A percentile compares a stretch with the other conserved stretches of the same genome.
Evolutionary conservation across 2,888 invertebrate genomes (phyloP).

Genomic region (Brachylomia viminalis): DNA sequence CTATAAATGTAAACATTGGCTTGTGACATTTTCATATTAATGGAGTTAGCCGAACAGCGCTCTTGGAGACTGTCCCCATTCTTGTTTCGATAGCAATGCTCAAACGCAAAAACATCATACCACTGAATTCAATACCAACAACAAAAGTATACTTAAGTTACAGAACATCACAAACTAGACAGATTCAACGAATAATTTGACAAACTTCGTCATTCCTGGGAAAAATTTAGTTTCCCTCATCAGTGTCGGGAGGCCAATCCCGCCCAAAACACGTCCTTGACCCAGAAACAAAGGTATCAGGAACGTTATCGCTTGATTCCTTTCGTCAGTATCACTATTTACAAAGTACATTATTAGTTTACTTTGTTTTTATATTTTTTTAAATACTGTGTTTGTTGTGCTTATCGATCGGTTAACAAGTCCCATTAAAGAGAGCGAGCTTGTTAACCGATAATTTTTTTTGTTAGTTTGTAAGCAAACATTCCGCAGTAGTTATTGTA

Average conservation of each 20-base stretch:
- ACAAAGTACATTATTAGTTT: neutral
- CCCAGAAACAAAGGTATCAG: constrained; percentile 9
- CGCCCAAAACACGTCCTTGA: constrained; percentile 19
- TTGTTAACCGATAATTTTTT: neutral
- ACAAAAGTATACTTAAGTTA: neutral
- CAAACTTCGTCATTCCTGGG: neutral
- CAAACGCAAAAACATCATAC: neutral
- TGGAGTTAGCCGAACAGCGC: neutral
- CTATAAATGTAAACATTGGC: no score
- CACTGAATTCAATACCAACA: neutral
- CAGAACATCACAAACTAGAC: neutral
- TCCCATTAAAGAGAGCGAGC: neutral
- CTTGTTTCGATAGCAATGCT: neutral
- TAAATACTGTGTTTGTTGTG: neutral
- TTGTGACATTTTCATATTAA: no score
- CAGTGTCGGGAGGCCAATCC: constrained; percentile 4
- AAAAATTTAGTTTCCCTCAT: constrained; percentile 2
- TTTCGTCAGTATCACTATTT: constrained; percentile 1
- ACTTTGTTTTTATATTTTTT: neutral
- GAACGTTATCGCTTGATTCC: constrained; percentile 6
- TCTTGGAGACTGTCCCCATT: neutral
- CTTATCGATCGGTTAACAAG: neutral
- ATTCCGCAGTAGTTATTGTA: neutral
- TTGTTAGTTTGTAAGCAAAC: neutral
- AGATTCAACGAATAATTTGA: neutral